These are phyloP conservation scores for Aleiodes sp. DNA, from an alignment of 1,140 invertebrate species.

Conservation along the genomic window DNA sequence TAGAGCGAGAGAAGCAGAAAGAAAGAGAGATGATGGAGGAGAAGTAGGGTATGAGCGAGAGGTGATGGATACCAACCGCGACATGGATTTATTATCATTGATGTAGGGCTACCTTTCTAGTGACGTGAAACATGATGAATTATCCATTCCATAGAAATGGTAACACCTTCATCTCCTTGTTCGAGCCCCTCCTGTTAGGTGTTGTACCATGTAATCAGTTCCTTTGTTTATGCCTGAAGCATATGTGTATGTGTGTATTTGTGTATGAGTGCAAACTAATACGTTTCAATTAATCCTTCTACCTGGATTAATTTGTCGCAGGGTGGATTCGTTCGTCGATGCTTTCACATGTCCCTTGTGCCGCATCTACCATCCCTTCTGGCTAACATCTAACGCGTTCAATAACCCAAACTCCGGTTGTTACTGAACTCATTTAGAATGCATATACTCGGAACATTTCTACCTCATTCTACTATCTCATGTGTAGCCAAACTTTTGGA, in stretches of 20 bases:
- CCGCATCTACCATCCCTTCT: neutral
- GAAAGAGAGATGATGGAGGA: no score
- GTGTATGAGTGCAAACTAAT: slow-evolving; percentile 38
- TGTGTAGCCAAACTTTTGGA: slow-evolving; percentile 1
- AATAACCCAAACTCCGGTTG: neutral
- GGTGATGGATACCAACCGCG: slow-evolving; percentile 28
- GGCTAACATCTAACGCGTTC: neutral
- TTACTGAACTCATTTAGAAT: slow-evolving; percentile 3
- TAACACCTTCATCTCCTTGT: neutral
- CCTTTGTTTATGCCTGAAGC: slow-evolving; percentile 21
- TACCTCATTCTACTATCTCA: neutral
- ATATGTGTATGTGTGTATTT: neutral
- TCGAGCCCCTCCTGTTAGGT: slow-evolving; percentile 45
- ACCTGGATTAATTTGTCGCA: slow-evolving; percentile 54
- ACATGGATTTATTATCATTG: slow-evolving; percentile 61
- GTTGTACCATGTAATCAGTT: slow-evolving; percentile 30
- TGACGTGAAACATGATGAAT: slow-evolving; percentile 60
- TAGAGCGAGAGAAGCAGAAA: no score
- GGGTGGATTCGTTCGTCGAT: slow-evolving; percentile 10
- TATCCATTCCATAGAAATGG: neutral
- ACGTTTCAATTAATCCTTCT: slow-evolving; percentile 56
- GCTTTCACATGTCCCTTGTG: neutral
- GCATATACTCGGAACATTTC: neutral
- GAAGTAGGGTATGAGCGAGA: neutral
- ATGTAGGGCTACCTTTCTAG: slow-evolving; percentile 38